Percentiles rank a stretch among this genome's conserved stretches.
These are phyloP conservation scores for Heliconius congener DNA, from an alignment of 1,140 invertebrate species.

Conservation along the genomic window DNA sequence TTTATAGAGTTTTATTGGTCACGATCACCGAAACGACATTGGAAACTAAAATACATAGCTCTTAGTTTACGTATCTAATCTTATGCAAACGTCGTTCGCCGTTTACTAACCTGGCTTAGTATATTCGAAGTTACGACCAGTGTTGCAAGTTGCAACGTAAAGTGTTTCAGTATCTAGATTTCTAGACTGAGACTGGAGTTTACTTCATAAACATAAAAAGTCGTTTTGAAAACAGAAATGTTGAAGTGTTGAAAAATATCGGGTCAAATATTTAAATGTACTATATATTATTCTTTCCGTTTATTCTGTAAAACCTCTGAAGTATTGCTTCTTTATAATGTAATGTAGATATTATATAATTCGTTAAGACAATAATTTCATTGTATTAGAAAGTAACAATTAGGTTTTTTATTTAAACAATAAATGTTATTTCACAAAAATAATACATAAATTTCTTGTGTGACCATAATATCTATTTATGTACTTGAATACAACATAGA, in stretches of 20 bases:
- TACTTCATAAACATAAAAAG: background rate
- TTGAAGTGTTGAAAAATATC: background rate
- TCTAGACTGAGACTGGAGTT: background rate
- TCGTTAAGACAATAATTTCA: background rate
- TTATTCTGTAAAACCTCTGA: background rate
- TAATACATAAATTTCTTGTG: background rate
- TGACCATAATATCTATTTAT: background rate
- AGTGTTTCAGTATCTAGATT: background rate
- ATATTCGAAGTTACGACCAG: slow-evolving; percentile 1
- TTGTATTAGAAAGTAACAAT: background rate
- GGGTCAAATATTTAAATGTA: background rate
- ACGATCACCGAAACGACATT: slow-evolving; percentile 6
- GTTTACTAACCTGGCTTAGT: slow-evolving; percentile 9
- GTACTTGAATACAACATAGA: background rate
- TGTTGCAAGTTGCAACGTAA: background rate
- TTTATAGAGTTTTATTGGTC: background rate
- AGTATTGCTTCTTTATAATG: background rate
- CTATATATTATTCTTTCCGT: background rate
- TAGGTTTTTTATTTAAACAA: background rate
- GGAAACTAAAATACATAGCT: slow-evolving; percentile 9
- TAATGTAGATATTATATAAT: background rate
- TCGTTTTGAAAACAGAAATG: background rate
- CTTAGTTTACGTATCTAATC: slow-evolving; percentile 11
- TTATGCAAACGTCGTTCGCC: background rate
- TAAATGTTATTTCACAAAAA: background rate